phyloP scores from a whole-genome alignment of 2,797 vertebrate genomes.

The Gymnodraco acuticeps region DNA sequence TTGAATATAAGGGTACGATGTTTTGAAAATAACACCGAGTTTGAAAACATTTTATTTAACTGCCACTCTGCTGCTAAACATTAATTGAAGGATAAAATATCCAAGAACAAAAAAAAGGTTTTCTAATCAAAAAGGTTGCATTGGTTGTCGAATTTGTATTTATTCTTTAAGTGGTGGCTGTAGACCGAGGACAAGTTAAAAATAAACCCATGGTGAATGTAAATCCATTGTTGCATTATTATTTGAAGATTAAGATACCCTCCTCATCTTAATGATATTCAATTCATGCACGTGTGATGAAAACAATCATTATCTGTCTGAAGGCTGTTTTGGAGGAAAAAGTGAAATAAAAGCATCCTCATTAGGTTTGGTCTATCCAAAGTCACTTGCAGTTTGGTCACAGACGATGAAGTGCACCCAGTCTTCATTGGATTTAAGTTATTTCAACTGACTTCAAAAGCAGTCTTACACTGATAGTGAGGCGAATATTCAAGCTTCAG shows the following conservation, averaged over 20 bases:
- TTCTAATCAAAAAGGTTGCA: neutral
- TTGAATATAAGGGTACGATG: neutral
- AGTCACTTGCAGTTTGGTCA: conserved; percentile 35
- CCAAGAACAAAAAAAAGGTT: neutral
- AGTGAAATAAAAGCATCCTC: conserved; percentile 46
- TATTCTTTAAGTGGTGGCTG: neutral
- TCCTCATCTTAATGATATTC: conserved; percentile 7
- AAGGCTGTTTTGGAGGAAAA: conserved; percentile 35
- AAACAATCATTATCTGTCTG: conserved; percentile 34
- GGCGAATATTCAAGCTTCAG: conserved; percentile 55
- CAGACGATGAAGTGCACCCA: conserved; percentile 51
- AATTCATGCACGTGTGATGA: conserved; percentile 9
- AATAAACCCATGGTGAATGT: neutral
- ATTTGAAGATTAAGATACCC: neutral
- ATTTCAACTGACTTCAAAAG: conserved; percentile 75
- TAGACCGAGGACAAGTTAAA: neutral
- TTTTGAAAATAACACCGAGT: neutral
- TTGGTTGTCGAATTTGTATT: neutral
- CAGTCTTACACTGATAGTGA: conserved; percentile 50
- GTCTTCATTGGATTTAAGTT: conserved; percentile 58
- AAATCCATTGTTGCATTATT: neutral
- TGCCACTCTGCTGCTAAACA: neutral
- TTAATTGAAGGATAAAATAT: neutral
- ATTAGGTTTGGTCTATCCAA: conserved; percentile 31
- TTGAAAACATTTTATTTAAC: neutral